Percentiles rank a stretch among this genome's conserved stretches.
Conservation (phyloP, 1,140 invertebrate genomes). For the Nasonia longicornis region DNA sequence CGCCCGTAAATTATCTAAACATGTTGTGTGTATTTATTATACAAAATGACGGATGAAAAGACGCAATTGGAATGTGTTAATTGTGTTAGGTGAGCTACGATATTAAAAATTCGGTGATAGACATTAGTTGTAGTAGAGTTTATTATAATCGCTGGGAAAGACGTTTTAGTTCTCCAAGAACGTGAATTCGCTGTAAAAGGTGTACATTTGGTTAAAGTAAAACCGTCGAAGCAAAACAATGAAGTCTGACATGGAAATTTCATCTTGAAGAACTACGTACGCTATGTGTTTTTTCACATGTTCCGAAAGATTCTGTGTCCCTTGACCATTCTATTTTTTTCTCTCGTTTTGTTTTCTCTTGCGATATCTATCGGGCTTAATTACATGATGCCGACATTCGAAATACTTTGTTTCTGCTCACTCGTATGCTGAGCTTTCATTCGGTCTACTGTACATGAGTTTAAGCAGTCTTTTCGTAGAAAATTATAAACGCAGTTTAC, state of each 20-base stretch:
- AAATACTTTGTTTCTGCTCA: conserved; percentile 36
- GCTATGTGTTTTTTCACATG: background rate
- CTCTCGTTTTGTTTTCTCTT: background rate
- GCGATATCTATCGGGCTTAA: conserved; percentile 2
- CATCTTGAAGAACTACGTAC: background rate
- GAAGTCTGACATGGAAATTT: background rate
- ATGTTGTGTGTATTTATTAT: conserved; percentile 48
- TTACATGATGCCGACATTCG: conserved; percentile 21
- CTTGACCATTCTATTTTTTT: background rate
- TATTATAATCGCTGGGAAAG: conserved; percentile 16
- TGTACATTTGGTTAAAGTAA: background rate
- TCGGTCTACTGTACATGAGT: conserved; percentile 54
- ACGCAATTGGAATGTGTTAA: conserved; percentile 51
- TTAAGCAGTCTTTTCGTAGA: conserved; percentile 59
- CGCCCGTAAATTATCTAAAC: conserved; percentile 24
- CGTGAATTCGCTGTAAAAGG: background rate
- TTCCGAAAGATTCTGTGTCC: background rate
- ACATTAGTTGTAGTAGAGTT: conserved; percentile 11
- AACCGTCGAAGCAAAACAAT: background rate
- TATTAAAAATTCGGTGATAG: conserved; percentile 29
- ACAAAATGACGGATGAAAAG: conserved; percentile 53
- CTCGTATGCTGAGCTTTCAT: conserved; percentile 32
- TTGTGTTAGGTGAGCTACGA: conserved; percentile 42
- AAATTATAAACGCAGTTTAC: conserved; percentile 63
- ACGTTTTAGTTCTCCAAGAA: conserved; percentile 17